Base-by-base conservation (phyloP, 2,113 vertebrate species). In the Lucifuga dentata region DNA sequence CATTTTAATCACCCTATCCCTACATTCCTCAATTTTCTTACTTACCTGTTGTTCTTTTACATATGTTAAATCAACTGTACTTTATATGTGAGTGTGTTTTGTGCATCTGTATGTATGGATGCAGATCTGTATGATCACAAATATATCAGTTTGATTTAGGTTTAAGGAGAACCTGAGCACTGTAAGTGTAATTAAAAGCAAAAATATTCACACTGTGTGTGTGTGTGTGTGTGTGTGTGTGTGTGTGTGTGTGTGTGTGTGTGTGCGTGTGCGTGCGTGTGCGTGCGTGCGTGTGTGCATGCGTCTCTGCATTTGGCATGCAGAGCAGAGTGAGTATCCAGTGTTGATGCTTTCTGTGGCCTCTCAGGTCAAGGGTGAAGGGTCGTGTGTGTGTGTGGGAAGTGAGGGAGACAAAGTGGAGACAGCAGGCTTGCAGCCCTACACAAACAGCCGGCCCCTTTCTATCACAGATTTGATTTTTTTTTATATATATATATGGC, bases 361-460 rank as follows among this genome's bases (percentile, higher is more conserved):
- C 41, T 48, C 56, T 19, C 49, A 51, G 49, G 74, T 78, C 74
- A 78, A 39, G 62, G 83, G 83, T 84, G 29, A 75, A 48, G 76
- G 88, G 88, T 88, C 8, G 9, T 68, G 65, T 79, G 78, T 79
- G 78, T 88, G 73, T 67, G 74, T 83, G 81, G 86, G 86, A 85
- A 88, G 73, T 80, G 66, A 82, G 69, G 56, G 73, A 69, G 80
- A 82, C 76, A 63, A 66, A 46, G 55, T 69, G 59, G 85, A 86
- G 81, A 87, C 81, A 89, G 83, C 73, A 64, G 78, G 39, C 69
- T 72, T 87, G 81, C 80, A 46, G 84, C 75, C 69, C 53, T 76
- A 72, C 62, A 73, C 58, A 86, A 90, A 90, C 82, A 88, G 46
- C 68, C 41, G 43, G 48, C 52, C 49, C 49, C 16, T 71, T 32